phyloP scores from a whole-genome alignment of 2,888 invertebrate species.

The Stenodema calcarata region DNA sequence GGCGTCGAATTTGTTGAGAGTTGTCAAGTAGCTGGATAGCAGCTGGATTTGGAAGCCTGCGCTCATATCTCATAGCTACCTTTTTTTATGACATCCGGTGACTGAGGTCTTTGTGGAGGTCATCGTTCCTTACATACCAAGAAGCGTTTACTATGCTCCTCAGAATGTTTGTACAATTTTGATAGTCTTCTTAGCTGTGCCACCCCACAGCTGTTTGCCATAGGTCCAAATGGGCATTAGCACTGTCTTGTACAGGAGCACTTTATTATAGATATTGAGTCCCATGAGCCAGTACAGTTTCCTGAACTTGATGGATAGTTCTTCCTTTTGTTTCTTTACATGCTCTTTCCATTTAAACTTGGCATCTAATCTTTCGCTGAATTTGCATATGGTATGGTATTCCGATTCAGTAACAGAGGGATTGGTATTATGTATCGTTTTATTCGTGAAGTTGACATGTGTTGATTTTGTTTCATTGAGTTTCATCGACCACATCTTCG shows the following conservation, averaged over 20 bases:
- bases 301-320: not conserved
- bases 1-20: too few relatives aligned
- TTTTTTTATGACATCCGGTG: too few relatives aligned
- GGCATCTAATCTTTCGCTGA: not conserved
- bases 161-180: conserved; percentile 9
- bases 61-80: too few relatives aligned
- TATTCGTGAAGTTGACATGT: too few relatives aligned
- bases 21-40: too few relatives aligned
- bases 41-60: too few relatives aligned
- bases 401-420: too few relatives aligned
- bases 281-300: not conserved
- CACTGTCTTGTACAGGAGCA: not conserved
- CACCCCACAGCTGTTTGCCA: not conserved
- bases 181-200: not conserved
- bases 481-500: too few relatives aligned
- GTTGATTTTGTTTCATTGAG: too few relatives aligned
- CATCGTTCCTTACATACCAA: not conserved
- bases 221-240: conserved; percentile 16
- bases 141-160: conserved; percentile 10
- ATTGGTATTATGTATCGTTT: too few relatives aligned
- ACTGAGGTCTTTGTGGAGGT: conserved; percentile 11
- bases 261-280: not conserved
- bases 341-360: not conserved
- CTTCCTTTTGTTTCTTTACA: not conserved
- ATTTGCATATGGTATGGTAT: too few relatives aligned